Base-by-base conservation (phyloP, 2,797 vertebrate genomes). In the Psittacula echo region DNA sequence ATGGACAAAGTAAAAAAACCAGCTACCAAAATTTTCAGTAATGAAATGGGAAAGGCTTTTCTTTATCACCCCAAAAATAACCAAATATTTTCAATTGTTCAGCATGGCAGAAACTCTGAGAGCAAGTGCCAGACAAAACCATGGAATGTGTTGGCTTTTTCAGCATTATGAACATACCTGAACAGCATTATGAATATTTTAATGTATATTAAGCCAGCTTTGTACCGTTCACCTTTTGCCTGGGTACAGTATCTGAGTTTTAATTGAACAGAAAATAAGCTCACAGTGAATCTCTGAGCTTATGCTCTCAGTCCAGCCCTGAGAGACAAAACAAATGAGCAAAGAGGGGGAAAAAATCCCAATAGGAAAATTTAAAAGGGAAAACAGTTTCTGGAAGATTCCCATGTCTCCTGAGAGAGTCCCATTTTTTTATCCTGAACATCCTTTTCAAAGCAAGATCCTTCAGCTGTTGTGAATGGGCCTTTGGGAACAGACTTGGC, bases 61-160 rank as follows among this genome's bases (percentile, higher is more conserved):
- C 56, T 88, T 84, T 80, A 62, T 50, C 50, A 66, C 53, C 58
- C 58, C 80, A 72, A 66, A 92, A 94, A 87, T 11, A 79, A 61
- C 37, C 56, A 26, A 51, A 13, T 82, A 11, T 82, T 95, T 94
- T 93, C 75, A 90, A 7, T 92, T 92, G 68, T 93, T 93, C 61
- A 80, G 53, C 0, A 0, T 72, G 90, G 90, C 88, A 95, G 83
- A 96, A 96, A 92, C 56, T 95, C 91, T 92, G 90, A 96, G 95
- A 97, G 93, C 94, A 93, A 96, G 88, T 95, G 88, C 91, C 88
- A 93, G 42, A 93, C 56, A 80, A 74, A 77, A 68, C 42, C 65
- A 41, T 56, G 61, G 81, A 87, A 72, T 77, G 34, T 80, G 72
- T 91, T 93, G 86, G 80, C 86, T 89, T 94, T 87, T 94, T 87